A percentile compares a stretch with the other conserved stretches of the same genome.
Conservation (phyloP, 1,140 invertebrate species). For the Diprion similis region DNA sequence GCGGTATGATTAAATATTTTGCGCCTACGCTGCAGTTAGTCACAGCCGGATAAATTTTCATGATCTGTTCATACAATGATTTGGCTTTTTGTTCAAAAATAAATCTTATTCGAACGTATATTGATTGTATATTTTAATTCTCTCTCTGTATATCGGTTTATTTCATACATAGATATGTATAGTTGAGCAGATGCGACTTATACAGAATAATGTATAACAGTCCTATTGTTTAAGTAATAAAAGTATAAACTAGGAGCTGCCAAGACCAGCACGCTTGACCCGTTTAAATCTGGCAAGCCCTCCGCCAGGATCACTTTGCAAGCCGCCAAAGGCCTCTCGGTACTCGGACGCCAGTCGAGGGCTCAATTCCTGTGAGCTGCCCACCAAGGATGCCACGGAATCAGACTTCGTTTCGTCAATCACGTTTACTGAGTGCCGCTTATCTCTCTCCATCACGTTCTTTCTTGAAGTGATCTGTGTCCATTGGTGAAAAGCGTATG, state of each 20-base stretch:
- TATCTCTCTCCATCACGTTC: constrained; percentile 12
- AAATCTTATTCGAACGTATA: no score
- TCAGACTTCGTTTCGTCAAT: neutral
- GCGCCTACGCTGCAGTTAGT: no score
- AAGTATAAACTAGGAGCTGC: neutral
- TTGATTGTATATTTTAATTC: no score
- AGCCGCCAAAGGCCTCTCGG: constrained; percentile 29
- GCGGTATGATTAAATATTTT: no score
- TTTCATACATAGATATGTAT: neutral
- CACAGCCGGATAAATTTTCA: no score
- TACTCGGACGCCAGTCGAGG: constrained; percentile 29
- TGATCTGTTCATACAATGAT: no score
- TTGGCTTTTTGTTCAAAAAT: no score
- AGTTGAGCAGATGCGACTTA: neutral
- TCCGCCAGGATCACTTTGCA: constrained; percentile 30
- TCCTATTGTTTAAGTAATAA: neutral
- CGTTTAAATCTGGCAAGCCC: constrained; percentile 42
- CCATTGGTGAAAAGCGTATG: no score
- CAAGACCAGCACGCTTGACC: constrained; percentile 35
- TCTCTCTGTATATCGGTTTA: neutral
- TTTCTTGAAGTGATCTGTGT: constrained; percentile 6
- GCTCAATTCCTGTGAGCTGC: constrained; percentile 25
- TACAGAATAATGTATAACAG: neutral
- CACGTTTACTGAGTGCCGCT: constrained; percentile 3
- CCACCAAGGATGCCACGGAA: constrained; percentile 13